Evolutionary conservation across 2,888 invertebrate species (phyloP).

Genomic region (Heliconius ismenius): DNA sequence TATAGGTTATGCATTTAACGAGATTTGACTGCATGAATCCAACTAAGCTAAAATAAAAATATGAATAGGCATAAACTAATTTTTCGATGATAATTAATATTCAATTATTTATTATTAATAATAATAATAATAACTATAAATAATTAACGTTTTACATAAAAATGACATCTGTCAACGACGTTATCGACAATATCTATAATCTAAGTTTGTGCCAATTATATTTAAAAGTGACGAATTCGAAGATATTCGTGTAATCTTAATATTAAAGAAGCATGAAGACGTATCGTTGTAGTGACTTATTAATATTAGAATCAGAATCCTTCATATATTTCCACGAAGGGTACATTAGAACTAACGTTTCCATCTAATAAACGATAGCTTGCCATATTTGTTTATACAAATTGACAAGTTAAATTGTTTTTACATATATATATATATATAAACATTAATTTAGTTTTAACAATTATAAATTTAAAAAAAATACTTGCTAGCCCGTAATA

Average conservation of each 20-base stretch:
- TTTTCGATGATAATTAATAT: conserved; percentile 32
- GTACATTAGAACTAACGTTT: conserved; percentile 1
- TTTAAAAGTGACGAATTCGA: conserved; percentile 66
- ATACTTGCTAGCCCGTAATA: conserved; percentile 20
- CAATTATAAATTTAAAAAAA: neutral
- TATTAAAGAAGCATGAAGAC: conserved; percentile 65
- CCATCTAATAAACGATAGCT: neutral
- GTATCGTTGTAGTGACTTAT: conserved; percentile 74
- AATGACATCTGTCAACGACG: conserved; percentile 53
- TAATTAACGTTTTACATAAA: conserved; percentile 53
- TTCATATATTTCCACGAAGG: conserved; percentile 38
- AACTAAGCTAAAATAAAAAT: conserved; percentile 54
- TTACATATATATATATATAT: neutral
- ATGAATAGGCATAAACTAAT: conserved; percentile 40
- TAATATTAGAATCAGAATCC: conserved; percentile 49
- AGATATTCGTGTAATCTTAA: conserved; percentile 57
- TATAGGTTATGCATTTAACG: conserved; percentile 73
- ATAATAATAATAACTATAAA: conserved; percentile 45
- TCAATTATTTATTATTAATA: conserved; percentile 28
- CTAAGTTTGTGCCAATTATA: conserved; percentile 68
- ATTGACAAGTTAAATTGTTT: conserved; percentile 1
- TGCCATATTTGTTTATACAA: neutral
- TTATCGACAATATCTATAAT: conserved; percentile 61
- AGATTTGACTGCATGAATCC: conserved; percentile 84
- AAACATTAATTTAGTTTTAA: neutral